Base-by-base conservation (phyloP, 2,888 invertebrate species). In the Scrobipalpa costella region DNA sequence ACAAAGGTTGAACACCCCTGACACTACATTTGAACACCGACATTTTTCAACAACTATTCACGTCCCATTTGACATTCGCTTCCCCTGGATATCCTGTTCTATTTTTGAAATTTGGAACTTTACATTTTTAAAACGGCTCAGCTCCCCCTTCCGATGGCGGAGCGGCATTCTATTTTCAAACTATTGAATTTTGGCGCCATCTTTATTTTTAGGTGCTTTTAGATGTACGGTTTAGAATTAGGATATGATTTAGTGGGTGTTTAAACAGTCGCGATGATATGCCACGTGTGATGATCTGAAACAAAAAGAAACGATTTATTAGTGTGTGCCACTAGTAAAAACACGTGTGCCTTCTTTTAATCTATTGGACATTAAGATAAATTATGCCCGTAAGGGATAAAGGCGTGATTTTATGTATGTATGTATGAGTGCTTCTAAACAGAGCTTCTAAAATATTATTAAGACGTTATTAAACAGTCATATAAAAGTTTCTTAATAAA, bases 1-100 rank as follows among this genome's bases (percentile, higher is more conserved):
- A 91, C 67, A 91, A 70, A 17, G 88, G 85, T 69, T 81, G 80
- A 7, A 85, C 86, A 65, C 86, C 84, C 68, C 89, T 85, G 79
- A 86, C 83, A 17, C 76, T 78, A 63, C 83, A 68, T 71, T 80
- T 80, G 73, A 70, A 76, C 73, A 78, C 79, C 72, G 76, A 77
- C 86, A 85, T 86, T 69, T 73, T 83, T 71, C 65, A 64, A 64
- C 73, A 71, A 67, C 66, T 68, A 66, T 65, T 63, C 63, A 64
- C 59, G 61, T 17, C 34, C 57, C 47, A 64, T 67, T 66, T 64
- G 66, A 63, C 57, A 64, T 67, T 65, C 63, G 67, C 60, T 61
- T 57, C 70, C 69, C 70, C 68, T 71, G 79, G 76, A 83, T 79
- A 80, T 83, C 83, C 83, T 81, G 73, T 74, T 76, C 76, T 81